Conservation (phyloP, 2,888 invertebrate species). For the Nomada ruficornis region DNA sequence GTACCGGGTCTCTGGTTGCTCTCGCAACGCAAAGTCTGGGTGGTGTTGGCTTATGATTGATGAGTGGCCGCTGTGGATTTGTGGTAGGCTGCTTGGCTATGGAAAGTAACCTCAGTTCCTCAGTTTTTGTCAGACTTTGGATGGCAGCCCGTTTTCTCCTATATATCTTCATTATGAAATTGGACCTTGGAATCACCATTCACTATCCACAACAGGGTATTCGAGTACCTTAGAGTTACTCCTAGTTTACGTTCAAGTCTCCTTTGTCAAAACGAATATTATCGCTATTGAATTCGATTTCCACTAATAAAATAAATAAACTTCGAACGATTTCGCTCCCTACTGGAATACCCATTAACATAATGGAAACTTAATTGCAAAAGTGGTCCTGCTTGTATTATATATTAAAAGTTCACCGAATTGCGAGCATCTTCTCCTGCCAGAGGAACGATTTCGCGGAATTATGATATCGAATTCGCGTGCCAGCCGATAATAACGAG, state of each 20-base stretch:
- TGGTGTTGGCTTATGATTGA: slow-evolving; percentile 24
- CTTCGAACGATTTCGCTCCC: not conserved
- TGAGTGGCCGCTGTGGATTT: slow-evolving; percentile 26
- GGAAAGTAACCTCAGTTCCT: slow-evolving; percentile 21
- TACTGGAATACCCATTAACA: slow-evolving; percentile 10
- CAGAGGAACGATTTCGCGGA: not conserved
- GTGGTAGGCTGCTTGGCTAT: slow-evolving; percentile 3
- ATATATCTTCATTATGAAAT: slow-evolving; percentile 28
- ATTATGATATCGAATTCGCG: slow-evolving; percentile 47
- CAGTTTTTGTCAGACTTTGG: not conserved
- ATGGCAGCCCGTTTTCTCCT: not conserved
- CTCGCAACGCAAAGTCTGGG: slow-evolving; percentile 11
- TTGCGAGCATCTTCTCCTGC: not conserved
- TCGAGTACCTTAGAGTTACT: not conserved
- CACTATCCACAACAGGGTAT: not conserved
- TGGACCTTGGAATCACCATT: not conserved
- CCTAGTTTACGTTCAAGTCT: not conserved
- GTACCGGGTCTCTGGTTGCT: not conserved
- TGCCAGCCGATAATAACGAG: slow-evolving; percentile 30
- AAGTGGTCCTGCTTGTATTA: not conserved
- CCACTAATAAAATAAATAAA: no score
- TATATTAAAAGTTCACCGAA: no score
- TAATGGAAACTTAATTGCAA: slow-evolving; percentile 15
- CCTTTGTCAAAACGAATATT: no score
- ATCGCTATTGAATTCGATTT: no score